Base-by-base conservation (phyloP, 2,113 vertebrate species). In the Chaetodon trifascialis region DNA sequence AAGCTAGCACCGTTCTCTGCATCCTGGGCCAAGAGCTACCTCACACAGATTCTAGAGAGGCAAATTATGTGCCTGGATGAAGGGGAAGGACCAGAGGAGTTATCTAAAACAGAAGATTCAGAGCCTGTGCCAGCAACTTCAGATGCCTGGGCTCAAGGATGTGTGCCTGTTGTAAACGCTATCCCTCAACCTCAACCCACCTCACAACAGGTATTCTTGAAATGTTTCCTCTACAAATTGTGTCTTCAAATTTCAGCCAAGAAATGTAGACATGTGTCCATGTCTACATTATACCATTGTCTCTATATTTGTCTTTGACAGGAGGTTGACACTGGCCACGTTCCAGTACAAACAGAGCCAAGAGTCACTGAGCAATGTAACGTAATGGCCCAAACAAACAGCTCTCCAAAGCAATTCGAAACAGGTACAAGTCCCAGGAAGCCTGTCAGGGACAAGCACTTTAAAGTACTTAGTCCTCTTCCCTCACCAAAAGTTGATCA, bases 111-210 rank as follows among this genome's bases (percentile, higher is more conserved):
- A 4, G 95, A 96, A 81, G 95, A 96, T 0, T 83, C 93, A n/a
- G 96, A 97, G 71, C 96, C 97, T 1, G 0, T 44, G 16, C 79
- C 93, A 0, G 44, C 88, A 1, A 0, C 15, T 1, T 66, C 55
- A 0, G 96, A 97, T 59, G 73, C 92, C n/a, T 97, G 96, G 95
- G 93, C 95, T 0, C 88, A 91, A 81, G 95, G 97, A 25, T 94
- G 90, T 0, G 89, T 96, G 2, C 90, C 95, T 0, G 44, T 44
- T 55, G n/a, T 38, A 2, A 7, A 44, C 2, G 7, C 10, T 11
- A 34, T 34, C 0, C 78, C 80, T 46, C 46, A 65, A 56, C 40
- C 19, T 38, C 16, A 23, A 16, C 2, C 49, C 0, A 7, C 9
- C 12, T 7, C 67, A 73, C 77, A 59, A 30, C 68, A 91, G 87